phyloP scores from a whole-genome alignment of 2,888 invertebrate genomes.

The Coleophora deauratella region DNA sequence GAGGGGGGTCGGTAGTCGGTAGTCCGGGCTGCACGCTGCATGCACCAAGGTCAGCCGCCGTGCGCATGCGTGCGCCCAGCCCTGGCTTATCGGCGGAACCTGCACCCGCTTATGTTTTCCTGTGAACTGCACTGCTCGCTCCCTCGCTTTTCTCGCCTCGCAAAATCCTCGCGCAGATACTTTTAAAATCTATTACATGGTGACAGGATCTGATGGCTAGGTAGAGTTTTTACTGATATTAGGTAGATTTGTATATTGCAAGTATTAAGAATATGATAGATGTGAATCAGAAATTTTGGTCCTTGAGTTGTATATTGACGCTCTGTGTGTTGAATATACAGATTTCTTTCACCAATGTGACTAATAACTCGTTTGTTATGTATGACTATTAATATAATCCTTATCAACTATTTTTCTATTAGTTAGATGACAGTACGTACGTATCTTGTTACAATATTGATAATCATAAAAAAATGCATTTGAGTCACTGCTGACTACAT shows the following conservation, averaged over 20 bases:
- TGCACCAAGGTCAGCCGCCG: constrained; percentile 66
- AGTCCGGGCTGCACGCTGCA: constrained; percentile 62
- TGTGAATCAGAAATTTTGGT: no score
- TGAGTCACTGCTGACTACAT: no score
- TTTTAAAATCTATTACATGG: background rate
- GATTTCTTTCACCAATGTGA: no score
- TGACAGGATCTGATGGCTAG: background rate
- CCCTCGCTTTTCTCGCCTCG: constrained; percentile 22
- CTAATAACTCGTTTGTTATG: no score
- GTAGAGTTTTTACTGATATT: background rate
- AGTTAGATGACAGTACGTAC: background rate
- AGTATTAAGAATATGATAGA: no score
- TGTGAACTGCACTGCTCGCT: constrained; percentile 42
- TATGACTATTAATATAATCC: no score
- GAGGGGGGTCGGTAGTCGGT: constrained; percentile 21
- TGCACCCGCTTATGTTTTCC: constrained; percentile 48
- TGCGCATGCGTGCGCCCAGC: constrained; percentile 57
- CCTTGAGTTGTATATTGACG: no score
- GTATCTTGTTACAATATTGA: background rate
- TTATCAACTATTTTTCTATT: no score
- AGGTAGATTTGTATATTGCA: no score
- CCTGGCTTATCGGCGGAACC: constrained; percentile 17
- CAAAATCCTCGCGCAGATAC: background rate
- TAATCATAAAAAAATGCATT: no score
- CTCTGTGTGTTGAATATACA: no score